These are phyloP conservation scores for Numida meleagris DNA, from an alignment of 2,113 vertebrate genomes.

Conservation along the genomic window DNA sequence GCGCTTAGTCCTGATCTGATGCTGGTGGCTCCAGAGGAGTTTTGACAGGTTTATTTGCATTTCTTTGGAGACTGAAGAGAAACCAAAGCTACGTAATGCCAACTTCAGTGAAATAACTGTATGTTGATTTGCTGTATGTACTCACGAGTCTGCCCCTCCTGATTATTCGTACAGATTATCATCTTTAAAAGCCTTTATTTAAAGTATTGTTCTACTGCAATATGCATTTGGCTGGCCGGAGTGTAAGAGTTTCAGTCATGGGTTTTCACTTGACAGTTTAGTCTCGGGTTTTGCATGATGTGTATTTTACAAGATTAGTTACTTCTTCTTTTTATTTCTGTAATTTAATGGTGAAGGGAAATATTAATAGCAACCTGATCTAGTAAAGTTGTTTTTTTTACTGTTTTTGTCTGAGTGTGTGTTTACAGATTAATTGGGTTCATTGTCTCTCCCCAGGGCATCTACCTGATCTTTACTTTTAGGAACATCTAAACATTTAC, in stretches of 20 bases:
- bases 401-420: not conserved
- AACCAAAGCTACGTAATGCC: not conserved
- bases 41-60: conserved; percentile 36
- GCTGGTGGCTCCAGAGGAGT: not conserved
- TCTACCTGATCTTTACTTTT: conserved; percentile 3
- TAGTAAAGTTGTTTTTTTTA: not conserved
- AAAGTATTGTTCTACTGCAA: not conserved
- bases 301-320: not conserved
- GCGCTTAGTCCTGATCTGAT: not conserved
- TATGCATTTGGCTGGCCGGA: not conserved
- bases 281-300: not conserved
- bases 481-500: not conserved
- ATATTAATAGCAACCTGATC: not conserved
- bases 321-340: conserved; percentile 51
- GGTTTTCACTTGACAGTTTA: not conserved
- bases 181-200: not conserved
- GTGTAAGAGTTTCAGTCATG: not conserved
- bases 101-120: conserved; percentile 7
- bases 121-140: not conserved
- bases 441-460: not conserved
- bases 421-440: not conserved
- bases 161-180: not conserved
- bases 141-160: not conserved
- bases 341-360: conserved; percentile 19
- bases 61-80: conserved; percentile 2